Percentiles rank a stretch among this genome's conserved stretches.
Conservation (phyloP, 2,113 vertebrate species). For the Boulengeromyrus knoepffleri region DNA sequence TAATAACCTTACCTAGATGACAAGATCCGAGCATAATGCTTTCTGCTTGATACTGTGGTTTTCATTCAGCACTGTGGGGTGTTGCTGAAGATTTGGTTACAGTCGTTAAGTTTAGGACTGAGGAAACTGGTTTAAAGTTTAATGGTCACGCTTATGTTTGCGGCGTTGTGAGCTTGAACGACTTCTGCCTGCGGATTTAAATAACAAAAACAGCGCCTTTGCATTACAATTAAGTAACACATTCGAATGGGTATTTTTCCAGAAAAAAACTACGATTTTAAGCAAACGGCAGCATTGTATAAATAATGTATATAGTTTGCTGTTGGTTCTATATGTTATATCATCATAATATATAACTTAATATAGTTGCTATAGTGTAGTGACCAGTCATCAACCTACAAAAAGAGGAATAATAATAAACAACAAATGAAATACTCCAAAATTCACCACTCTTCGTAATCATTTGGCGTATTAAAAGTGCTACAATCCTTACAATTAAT, state of each 20-base stretch:
- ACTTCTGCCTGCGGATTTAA: neutral
- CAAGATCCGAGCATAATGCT: neutral
- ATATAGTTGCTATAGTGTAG: neutral
- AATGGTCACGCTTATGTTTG: neutral
- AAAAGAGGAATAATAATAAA: neutral
- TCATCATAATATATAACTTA: neutral
- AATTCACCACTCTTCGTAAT: neutral
- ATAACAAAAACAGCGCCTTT: neutral
- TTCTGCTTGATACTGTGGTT: neutral
- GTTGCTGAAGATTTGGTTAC: neutral
- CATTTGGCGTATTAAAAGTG: neutral
- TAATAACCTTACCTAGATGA: neutral
- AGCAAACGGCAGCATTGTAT: neutral
- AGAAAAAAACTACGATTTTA: neutral
- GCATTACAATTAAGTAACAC: neutral
- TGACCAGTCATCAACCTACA: neutral
- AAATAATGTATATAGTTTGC: neutral
- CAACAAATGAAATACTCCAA: neutral
- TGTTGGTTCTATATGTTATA: neutral
- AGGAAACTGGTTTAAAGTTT: neutral
- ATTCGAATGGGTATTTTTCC: neutral
- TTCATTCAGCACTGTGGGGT: neutral
- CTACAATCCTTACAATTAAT: neutral
- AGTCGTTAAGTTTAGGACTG: neutral
- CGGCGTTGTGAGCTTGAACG: neutral